These are phyloP conservation scores for Lates japonicus DNA, from an alignment of 2,797 vertebrate genomes.

Conservation along the genomic window DNA sequence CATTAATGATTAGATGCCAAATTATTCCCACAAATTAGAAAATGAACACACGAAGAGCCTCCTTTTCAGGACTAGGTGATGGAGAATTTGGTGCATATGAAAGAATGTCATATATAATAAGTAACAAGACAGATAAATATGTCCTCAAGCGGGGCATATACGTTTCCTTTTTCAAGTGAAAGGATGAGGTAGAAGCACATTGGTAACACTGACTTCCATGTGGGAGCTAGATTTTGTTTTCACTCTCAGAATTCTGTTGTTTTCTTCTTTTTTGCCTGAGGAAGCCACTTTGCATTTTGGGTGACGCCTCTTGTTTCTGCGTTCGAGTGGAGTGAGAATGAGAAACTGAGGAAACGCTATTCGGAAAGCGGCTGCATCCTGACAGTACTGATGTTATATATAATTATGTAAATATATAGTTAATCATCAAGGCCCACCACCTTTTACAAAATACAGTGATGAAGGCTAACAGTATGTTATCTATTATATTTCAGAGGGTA, in stretches of 20 bases:
- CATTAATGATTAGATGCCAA: neutral
- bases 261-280: neutral
- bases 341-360: neutral
- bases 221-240: neutral
- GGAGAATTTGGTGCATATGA: neutral
- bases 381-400: neutral
- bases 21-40: neutral
- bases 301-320: neutral
- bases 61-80: neutral
- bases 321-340: neutral
- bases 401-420: neutral
- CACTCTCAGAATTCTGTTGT: neutral
- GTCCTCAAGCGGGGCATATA: neutral
- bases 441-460: constrained; percentile 7
- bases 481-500: neutral
- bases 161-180: neutral
- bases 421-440: neutral
- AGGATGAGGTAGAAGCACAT: neutral
- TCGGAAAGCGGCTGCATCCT: constrained; percentile 5
- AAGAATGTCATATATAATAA: neutral
- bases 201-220: neutral
- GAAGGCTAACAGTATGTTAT: neutral
- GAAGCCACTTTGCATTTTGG: constrained; percentile 4
- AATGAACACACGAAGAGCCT: neutral
- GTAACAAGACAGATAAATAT: neutral